Base-by-base conservation (phyloP, 2,888 invertebrate genomes). In the Lycaena phlaeas region DNA sequence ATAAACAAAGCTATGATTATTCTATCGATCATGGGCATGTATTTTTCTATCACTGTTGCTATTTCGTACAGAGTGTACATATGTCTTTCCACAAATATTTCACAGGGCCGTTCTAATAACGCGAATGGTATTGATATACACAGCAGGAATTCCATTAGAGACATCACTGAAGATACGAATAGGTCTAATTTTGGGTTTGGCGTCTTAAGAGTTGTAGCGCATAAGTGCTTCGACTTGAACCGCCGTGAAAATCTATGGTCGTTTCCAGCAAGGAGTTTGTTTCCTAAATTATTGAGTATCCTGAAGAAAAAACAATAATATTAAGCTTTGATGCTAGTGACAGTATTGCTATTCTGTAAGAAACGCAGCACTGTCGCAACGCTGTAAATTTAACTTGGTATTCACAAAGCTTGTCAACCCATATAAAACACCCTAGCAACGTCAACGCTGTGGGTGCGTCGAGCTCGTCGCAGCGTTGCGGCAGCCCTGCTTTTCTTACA, bases 61-160 rank as follows among this genome's bases (percentile, higher is more conserved):
- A 61, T 31, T 1, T 25, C 36, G 14, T 68, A 62, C 0, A 64
- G 1, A 0, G 40, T 40, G 2, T 41, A 40, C 9, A 50, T 22
- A 2, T 58, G 43, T 4, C 54, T 44, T 0, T 51, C 38, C 17
- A 54, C 55, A 1, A 72, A 51, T 0, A 53, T 43, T 12, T 64
- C 58, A 22, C 61, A 64, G 0, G 74, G 71, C 2, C 48, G 43
- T 10, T 66, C 54, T 15, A 74, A 27, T 0, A 49, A 40, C 0
- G 45, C 59, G 7, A 57, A 68, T 0, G 74, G 74, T 39, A 74
- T 58, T 0, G 70, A 59, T 0, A 71, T 10, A 38, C 62, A 63
- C 1, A 68, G 38, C 4, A 73, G 27, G 0, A 59, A 42, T 4
- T 52, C 49, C 4, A 72, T 54, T 4, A 68, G 1, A 0, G 73